Conservation (phyloP, 1,140 invertebrate species). For the Sarcophaga bullata region DNA sequence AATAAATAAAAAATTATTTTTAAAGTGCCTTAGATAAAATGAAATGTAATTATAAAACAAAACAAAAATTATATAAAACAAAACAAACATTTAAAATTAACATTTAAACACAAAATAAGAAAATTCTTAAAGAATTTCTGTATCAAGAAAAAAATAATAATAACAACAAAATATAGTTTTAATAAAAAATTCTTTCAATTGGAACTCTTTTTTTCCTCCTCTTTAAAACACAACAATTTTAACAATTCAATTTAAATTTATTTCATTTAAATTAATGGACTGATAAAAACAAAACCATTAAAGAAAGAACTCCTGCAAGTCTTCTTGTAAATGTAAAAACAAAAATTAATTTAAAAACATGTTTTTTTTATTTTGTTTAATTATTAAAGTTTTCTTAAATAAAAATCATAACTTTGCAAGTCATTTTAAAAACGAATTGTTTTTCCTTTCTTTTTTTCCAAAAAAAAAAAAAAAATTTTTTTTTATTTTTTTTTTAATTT, state of each 20-base stretch:
- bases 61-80: no score
- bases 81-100: no score
- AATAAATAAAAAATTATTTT: neutral
- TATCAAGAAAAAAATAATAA: neutral
- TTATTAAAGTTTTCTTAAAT: neutral
- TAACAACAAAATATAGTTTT: neutral
- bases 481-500: neutral
- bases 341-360: neutral
- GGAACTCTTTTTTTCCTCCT: no score
- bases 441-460: neutral
- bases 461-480: neutral
- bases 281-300: neutral
- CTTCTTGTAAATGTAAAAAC: neutral
- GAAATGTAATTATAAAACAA: neutral
- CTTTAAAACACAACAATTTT: neutral
- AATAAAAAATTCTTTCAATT: neutral
- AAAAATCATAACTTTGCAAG: neutral
- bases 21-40: constrained; percentile 22
- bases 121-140: neutral
- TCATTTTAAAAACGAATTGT: neutral
- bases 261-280: neutral
- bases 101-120: neutral
- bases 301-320: neutral
- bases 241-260: neutral
- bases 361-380: neutral